Conservation (phyloP, 2,888 invertebrate species). For the Ditula angustiorana region DNA sequence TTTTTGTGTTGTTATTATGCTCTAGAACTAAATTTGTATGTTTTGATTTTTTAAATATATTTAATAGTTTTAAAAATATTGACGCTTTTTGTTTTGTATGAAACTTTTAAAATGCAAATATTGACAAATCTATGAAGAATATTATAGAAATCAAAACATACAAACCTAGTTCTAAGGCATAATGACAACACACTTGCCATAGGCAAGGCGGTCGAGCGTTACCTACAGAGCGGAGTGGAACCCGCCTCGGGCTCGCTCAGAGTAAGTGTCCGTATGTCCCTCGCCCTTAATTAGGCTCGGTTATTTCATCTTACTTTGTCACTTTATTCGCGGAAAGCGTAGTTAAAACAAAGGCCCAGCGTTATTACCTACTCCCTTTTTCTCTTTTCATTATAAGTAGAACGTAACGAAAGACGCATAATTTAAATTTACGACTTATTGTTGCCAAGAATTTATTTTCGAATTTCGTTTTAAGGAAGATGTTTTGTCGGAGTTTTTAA, state of each 20-base stretch:
- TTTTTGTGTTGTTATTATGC: too few relatives aligned
- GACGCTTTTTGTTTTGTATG: too few relatives aligned
- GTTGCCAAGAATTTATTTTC: slow-evolving; percentile 40
- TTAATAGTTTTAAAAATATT: too few relatives aligned
- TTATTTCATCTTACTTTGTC: slow-evolving; percentile 74
- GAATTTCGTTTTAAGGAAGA: slow-evolving; percentile 23
- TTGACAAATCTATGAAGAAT: too few relatives aligned
- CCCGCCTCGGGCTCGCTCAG: neutral
- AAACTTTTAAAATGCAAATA: too few relatives aligned
- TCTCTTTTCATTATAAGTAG: slow-evolving; percentile 46
- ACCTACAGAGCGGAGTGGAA: too few relatives aligned
- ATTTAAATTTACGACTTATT: slow-evolving; percentile 40
- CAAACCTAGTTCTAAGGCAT: too few relatives aligned
- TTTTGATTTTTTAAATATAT: too few relatives aligned
- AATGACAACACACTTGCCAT: too few relatives aligned
- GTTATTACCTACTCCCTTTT: slow-evolving; percentile 65
- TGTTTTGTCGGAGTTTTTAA: neutral
- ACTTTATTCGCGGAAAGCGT: slow-evolving; percentile 72
- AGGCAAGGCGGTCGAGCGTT: too few relatives aligned
- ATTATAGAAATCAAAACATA: too few relatives aligned
- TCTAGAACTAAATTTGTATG: too few relatives aligned
- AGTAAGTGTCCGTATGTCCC: slow-evolving; percentile 52
- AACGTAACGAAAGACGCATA: slow-evolving; percentile 46
- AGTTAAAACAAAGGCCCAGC: slow-evolving; percentile 68
- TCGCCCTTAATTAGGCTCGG: slow-evolving; percentile 67